Base-by-base conservation (phyloP, 2,797 vertebrate species). In the Taeniopygia guttata region DNA sequence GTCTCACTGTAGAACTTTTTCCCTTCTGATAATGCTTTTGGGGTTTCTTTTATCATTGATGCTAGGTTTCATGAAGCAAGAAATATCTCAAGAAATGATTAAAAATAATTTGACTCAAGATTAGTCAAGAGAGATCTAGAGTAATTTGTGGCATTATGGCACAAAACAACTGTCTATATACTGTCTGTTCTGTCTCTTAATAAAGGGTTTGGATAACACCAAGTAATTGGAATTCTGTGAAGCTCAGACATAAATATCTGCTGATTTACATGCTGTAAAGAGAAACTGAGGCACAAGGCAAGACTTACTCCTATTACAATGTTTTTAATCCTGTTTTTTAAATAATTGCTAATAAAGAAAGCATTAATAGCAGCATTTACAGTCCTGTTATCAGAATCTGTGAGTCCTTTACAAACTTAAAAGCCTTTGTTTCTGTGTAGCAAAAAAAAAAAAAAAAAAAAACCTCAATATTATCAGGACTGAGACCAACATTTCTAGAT, bases 11-110 rank as follows among this genome's bases (percentile, higher is more conserved):
- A 76, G 66, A 62, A 36, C 18, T 23, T 25, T 54, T 81, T 79
- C 21, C 2, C 4, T 82, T 69, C 25, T 45, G 30, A 40, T 69
- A 38, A 3, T n/a, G 10, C 0, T 1, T 43, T 56, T 48, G 15
- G 20, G 4, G 0, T 6, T 80, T 60, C 63, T 21, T 26, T 29
- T 9, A 34, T 66, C 22, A 32, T 45, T 1, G 0, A 8, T 55
- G 11, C 17, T 78, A 51, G 6, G 16, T 68, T n/a, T 45, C 36
- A 42, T 45, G 43, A 48, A 76, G 40, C 5, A 72, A 79, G 40
- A 90, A 87, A 67, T 48, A 59, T 1, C 6, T 8, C 0, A 0
- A 49, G 4, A 76, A 76, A 75, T 46, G 7, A 27, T 9, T 42
- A 29, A 76, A 79, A 54, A 51, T 40, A 55, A 86, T 59, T 58